Percentiles rank a stretch among this genome's conserved stretches.
Evolutionary conservation across 2,113 vertebrate genomes (phyloP).

Genomic region (Crotalus viridis): DNA sequence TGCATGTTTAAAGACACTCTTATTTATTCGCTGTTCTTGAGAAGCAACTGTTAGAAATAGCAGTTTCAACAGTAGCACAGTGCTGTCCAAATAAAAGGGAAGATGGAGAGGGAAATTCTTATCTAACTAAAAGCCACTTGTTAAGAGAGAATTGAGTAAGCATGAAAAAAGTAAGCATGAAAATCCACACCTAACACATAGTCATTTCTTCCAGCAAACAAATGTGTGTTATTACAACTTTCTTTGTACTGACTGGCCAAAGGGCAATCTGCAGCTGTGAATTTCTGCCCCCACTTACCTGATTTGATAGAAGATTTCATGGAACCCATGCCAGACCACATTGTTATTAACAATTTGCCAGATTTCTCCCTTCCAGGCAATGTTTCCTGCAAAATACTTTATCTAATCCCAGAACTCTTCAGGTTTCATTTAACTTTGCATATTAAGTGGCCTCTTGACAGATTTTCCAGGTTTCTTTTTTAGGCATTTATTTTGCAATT

Average conservation of each 20-base stretch:
- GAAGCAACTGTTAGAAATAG: not conserved
- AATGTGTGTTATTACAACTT: conserved; percentile 17
- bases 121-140: not conserved
- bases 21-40: not conserved
- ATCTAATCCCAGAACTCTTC: not conserved
- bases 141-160: not conserved
- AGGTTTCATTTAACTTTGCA: not conserved
- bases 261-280: not conserved
- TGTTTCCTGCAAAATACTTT: not conserved
- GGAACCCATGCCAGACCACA: conserved; percentile 1
- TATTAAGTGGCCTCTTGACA: not conserved
- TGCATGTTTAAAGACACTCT: not conserved
- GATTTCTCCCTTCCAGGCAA: not conserved
- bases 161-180: not conserved
- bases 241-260: not conserved
- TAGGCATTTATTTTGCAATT: not conserved
- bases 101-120: not conserved
- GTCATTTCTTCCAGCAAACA: not conserved
- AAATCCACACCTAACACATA: not conserved
- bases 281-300: not conserved
- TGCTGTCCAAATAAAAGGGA: not conserved
- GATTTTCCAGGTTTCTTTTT: not conserved
- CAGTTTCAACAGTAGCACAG: not conserved
- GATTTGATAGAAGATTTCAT: not conserved
- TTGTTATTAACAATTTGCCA: not conserved